Evolutionary conservation across 2,797 vertebrate genomes (phyloP), one percentile per base, ranked within the genome.

Genomic region (Lepus oiostolus): DNA sequence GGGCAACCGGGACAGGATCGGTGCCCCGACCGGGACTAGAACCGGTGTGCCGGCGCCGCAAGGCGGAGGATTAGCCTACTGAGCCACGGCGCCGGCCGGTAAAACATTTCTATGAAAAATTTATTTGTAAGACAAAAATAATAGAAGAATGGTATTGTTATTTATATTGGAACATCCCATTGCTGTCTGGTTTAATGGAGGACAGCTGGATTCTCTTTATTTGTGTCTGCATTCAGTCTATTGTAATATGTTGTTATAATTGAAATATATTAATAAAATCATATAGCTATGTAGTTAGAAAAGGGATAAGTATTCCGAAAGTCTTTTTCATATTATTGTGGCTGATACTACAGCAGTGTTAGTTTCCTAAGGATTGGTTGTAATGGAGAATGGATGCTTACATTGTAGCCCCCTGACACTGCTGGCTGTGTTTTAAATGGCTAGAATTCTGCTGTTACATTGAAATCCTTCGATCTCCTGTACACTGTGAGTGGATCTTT

Each of bases 401-500:
- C 62, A 72, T 50, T 14, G 26, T 76, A 94, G 74, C 26, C 17
- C 75, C 62, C 70, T 89, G 14, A 52, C 50, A 74, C 75, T 30
- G 11, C 74, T 75, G 38, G 26, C 38, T 58, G 1, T 91, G 28
- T 38, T 32, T 86, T 32, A 58, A 13, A 6, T 91, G 42, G 71
- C 54, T 86, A 30, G 32, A 82, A 35, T 63, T 62, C 17, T 54
- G 63, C 5, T n/a, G 35, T 90, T 90, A 67, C 47, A 74, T 4
- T 67, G 28, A 85, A 85, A 80, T 94, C 67, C 47, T 58, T 94
- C 85, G 24, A 35, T 65, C n/a, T 91, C 50, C 7, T n/a, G 60
- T 81, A 75, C 2, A 38, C 14, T 70, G 85, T 74, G 24, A 85
- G 38, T 79, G 35, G 32, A 21, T 87, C 68, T 91, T 84, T 85